Evolutionary conservation across 2,113 vertebrate species (phyloP), one percentile per base, ranked within the genome.

Genomic region (Heterochromis multidens): DNA sequence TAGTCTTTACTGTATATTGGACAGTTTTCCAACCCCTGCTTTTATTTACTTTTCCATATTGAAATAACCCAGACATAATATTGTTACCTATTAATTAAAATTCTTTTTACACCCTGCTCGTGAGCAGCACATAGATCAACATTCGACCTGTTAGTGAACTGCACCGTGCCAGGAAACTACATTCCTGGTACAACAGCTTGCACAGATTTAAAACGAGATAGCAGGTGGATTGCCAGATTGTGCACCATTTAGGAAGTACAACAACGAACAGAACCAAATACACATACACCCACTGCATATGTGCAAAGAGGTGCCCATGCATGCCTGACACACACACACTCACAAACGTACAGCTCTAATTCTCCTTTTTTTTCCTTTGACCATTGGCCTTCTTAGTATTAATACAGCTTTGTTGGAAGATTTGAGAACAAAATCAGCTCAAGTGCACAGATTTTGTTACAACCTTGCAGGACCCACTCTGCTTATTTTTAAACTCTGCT

Each of bases 401-500:
- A 93, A 90, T 72, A 27, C 83, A 81, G 89, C 86, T 91, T 91
- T 88, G 54, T 80, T 65, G 59, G 61, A 82, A 83, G 59, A 87
- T 85, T 89, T 79, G 21, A 87, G 57, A 82, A 87, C 78, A 83
- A 88, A 86, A 81, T 74, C 82, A 63, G 31, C 88, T 85, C 85
- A 82, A 85, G 84, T 78, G 60, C 35, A 14, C 17, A 54, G 81
- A 77, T 87, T 81, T 77, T 70, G n/a, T 54, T 74, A 3, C 10
- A 14, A 77, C 54, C 57, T 54, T 2, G 2, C 10, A 9, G 65
- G 7, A 82, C 31, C 67, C 25, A 5, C 27, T 12, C 4, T 58
- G 79, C 70, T 86, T 59, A 25, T 70, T 79, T 77, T 77, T 10
- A 77, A 72, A 79, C 62, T 60, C 58, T 49, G 81, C 43, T 56